Evolutionary conservation across 1,140 invertebrate species (phyloP).

Genomic region (Elymnias hypermnestra): DNA sequence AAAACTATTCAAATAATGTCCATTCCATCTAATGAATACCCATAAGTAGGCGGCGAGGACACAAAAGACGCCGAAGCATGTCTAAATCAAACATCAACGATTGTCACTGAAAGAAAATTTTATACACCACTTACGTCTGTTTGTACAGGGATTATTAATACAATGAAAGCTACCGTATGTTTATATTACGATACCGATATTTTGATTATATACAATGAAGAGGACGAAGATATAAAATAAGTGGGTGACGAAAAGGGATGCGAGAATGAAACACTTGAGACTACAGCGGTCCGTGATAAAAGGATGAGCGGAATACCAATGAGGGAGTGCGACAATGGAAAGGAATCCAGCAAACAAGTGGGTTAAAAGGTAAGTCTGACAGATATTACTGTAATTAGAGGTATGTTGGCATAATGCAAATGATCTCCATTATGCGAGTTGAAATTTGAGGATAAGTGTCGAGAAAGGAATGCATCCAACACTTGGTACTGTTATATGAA

Average conservation of each 20-base stretch:
- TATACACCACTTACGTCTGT: conserved; percentile 33
- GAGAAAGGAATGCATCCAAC: conserved; percentile 9
- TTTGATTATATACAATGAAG: conserved; percentile 44
- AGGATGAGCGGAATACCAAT: conserved; percentile 60
- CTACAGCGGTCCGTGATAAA: conserved; percentile 59
- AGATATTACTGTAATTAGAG: conserved; percentile 61
- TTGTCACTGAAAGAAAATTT: conserved; percentile 33
- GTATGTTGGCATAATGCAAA: conserved; percentile 50
- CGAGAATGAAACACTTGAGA: conserved; percentile 55
- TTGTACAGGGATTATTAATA: conserved; percentile 49
- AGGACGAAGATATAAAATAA: conserved; percentile 30
- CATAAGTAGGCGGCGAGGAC: too few species aligned
- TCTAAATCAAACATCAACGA: conserved; percentile 38
- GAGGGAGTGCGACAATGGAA: conserved; percentile 52
- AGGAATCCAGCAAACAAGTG: conserved; percentile 59
- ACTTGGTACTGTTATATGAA: conserved; percentile 7
- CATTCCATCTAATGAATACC: too few species aligned
- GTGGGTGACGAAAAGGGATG: conserved; percentile 35
- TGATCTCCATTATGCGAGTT: conserved; percentile 29
- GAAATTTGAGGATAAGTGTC: conserved; percentile 23
- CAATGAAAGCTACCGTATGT: conserved; percentile 39
- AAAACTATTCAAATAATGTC: conserved; percentile 33
- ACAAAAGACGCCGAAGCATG: conserved; percentile 47
- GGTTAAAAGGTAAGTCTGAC: conserved; percentile 68
- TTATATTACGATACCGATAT: conserved; percentile 31